Evolutionary conservation across 64 coral and sea anemone genomes (phyloP).

Genomic region (Montipora sp.): DNA sequence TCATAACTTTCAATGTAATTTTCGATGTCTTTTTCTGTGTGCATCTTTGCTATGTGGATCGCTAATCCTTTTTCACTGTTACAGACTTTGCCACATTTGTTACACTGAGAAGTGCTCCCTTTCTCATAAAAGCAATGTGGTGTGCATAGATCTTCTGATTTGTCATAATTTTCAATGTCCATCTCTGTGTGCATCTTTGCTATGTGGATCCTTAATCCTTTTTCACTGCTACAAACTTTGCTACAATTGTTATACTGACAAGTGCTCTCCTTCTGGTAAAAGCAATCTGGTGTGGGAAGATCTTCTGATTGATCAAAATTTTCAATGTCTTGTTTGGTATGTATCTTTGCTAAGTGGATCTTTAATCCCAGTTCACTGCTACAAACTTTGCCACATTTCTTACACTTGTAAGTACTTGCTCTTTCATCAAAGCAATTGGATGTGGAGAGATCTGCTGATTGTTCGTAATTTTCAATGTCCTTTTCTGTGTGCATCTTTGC

Average conservation of each 20-base stretch:
- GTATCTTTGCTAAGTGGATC: not conserved
- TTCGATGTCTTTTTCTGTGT: not conserved
- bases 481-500: not conserved
- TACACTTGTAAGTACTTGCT: not conserved
- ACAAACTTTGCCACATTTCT: not conserved
- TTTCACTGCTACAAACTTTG: not conserved
- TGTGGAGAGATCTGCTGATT: not conserved
- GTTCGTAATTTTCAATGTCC: not conserved
- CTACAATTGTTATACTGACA: not conserved
- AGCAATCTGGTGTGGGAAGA: not conserved
- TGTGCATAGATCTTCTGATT: not conserved
- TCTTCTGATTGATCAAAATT: not conserved
- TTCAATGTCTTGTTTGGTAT: not conserved
- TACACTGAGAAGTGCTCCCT: not conserved
- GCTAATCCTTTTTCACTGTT: not conserved
- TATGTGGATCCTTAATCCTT: not conserved
- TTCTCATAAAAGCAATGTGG: accelerated
- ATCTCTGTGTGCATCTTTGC: not conserved
- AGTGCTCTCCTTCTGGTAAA: not conserved
- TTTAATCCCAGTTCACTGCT: not conserved
- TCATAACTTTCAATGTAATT: not conserved
- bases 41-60: not conserved
- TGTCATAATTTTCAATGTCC: not conserved
- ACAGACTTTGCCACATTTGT: not conserved
- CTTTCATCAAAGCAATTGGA: not conserved